A percentile compares a stretch with the other conserved stretches of the same genome.
Evolutionary conservation across 2,113 vertebrate genomes (phyloP).

Genomic region (Typhlomys cinereus): DNA sequence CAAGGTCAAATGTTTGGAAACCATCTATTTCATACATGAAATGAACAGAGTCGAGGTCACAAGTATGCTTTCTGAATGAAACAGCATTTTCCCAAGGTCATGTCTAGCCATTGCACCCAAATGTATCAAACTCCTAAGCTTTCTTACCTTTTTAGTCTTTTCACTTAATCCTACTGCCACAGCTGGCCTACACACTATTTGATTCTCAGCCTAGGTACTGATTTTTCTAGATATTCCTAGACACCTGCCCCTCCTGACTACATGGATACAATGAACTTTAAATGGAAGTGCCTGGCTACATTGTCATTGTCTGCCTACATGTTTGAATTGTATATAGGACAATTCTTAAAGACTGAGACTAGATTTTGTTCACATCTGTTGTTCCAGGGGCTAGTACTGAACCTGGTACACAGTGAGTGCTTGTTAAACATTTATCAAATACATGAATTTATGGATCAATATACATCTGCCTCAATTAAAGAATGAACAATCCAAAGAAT

Average conservation of each 20-base stretch:
- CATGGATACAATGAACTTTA: conserved; percentile 5
- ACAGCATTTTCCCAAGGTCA: neutral
- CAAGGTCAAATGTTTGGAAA: neutral
- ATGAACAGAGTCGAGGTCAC: neutral
- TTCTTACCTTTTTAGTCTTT: neutral
- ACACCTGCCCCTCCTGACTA: neutral
- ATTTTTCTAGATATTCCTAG: neutral
- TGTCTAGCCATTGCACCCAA: neutral
- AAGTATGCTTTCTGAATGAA: conserved; percentile 10
- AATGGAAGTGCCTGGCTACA: neutral
- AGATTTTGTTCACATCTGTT: neutral
- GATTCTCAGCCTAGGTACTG: conserved; percentile 2
- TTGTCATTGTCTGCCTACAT: neutral
- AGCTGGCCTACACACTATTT: neutral
- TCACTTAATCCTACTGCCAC: neutral
- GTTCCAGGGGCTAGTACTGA: neutral
- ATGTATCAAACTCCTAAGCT: neutral
- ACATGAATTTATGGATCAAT: neutral
- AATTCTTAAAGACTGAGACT: neutral
- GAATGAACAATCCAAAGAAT: conserved; percentile 21
- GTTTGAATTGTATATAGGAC: neutral
- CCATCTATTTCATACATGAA: neutral
- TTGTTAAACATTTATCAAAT: conserved; percentile 9
- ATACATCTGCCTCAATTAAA: neutral
- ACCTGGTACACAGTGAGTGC: neutral